Evolutionary conservation across 2,888 invertebrate genomes (phyloP).

Genomic region (Falcaria lacertinaria): DNA sequence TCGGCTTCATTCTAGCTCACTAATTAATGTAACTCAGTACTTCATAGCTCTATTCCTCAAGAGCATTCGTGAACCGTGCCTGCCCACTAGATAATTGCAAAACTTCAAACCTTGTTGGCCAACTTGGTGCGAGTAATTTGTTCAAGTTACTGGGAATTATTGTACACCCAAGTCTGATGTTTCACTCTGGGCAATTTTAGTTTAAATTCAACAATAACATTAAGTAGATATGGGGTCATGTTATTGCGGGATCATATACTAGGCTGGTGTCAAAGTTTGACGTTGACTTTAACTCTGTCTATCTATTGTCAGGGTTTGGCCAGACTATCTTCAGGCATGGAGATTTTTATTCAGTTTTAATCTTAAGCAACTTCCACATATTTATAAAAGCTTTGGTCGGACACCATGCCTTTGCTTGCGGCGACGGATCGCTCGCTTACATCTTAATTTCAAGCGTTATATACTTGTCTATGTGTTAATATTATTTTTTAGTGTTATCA

Average conservation of each 20-base stretch:
- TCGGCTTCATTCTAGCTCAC: too few species aligned
- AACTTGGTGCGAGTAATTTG: constrained; percentile 5
- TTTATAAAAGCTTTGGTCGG: too few species aligned
- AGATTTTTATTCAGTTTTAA: too few species aligned
- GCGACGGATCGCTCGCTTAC: too few species aligned
- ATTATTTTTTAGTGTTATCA: too few species aligned
- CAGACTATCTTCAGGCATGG: too few species aligned
- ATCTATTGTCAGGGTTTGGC: too few species aligned
- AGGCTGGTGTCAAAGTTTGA: background rate
- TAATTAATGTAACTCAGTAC: background rate
- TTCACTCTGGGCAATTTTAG: background rate
- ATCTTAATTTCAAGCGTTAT: too few species aligned
- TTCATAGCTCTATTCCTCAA: background rate
- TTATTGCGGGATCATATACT: background rate
- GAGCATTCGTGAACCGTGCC: background rate
- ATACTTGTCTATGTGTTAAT: too few species aligned
- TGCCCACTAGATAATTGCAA: constrained; percentile 8
- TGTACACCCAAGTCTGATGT: constrained; percentile 5
- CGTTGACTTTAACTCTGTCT: too few species aligned
- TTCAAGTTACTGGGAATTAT: constrained; percentile 9
- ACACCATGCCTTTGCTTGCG: too few species aligned
- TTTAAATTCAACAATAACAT: background rate
- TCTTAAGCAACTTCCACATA: too few species aligned
- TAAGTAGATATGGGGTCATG: background rate
- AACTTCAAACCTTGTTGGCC: constrained; percentile 8